These are phyloP conservation scores for Aramus guarauna DNA, from an alignment of 2,113 vertebrate species.

Conservation along the genomic window DNA sequence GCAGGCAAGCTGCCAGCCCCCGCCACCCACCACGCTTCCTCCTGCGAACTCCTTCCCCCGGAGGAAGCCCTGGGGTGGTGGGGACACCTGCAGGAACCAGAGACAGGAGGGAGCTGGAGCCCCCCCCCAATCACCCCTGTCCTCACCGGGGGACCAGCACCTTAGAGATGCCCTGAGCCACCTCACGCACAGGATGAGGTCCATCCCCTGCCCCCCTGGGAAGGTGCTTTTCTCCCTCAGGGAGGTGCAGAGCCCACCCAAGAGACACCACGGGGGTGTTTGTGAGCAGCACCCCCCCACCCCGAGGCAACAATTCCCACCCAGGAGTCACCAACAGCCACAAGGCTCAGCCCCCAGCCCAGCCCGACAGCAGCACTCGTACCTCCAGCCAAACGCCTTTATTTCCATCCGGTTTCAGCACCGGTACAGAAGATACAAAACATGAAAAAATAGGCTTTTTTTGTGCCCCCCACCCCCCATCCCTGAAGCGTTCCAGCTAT, in stretches of 20 bases:
- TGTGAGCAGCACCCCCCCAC: background rate
- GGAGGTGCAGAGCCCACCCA: background rate
- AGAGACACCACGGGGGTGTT: fast-evolving
- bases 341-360: background rate
- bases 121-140: background rate
- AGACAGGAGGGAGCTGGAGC: background rate
- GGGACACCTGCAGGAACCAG: background rate
- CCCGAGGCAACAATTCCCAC: fast-evolving
- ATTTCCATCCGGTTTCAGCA: slow-evolving; percentile 16
- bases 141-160: background rate
- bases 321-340: fast-evolving
- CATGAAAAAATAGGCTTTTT: background rate
- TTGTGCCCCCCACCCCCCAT: background rate
- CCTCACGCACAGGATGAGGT: background rate
- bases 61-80: background rate
- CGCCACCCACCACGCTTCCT: fast-evolving
- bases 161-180: background rate
- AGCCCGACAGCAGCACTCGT: background rate
- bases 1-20: background rate
- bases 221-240: background rate
- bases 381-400: background rate
- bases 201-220: fast-evolving
- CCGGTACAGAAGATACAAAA: background rate
- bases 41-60: background rate
- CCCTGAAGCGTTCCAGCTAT: background rate